Base-by-base conservation (phyloP, 53 echinoderm and acorn worm genomes). In the Paracentrotus lividus region DNA sequence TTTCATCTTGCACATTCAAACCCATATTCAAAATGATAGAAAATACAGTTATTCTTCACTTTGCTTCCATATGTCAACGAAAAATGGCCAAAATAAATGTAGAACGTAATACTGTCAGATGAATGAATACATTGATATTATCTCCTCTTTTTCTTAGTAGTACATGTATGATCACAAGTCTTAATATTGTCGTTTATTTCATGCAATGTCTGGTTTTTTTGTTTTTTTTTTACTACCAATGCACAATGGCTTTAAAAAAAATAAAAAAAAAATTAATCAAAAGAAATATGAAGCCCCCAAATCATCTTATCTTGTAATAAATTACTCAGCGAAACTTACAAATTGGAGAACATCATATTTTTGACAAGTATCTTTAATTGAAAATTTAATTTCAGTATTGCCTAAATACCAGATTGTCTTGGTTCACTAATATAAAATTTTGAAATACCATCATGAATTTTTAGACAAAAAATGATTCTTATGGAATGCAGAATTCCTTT, bases 401-500 rank as follows among this genome's bases (percentile, higher is more conserved):
- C 47, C 45, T n/a, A 81, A 42, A 81, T 77, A 45, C 49, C 47
- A 49, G 81, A 81, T 81, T 26, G 81, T 81, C 81, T 12, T 45
- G 2, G 18, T 81, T 44, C 26, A 76, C 38, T 81, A 26, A 47
- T 23, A 81, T 2, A 78, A 20, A 45, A 81, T 26, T 20, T 36
- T 81, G 45, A 18, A 47, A 81, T 45, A 45, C 44, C 20, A 45
- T 78, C n/a, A 13, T n/a, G 9, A 45, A 44, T 81, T 81, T 81
- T 47, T n/a, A n/a, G n/a, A 67, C 8, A 81, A 8, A 81, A 81
- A 81, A 47, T 47, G 44, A 9, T 27, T 81, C 21, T 86, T 21
- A 21, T 92, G 92, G 92, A 92, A 92, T 92, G 92, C 92, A 92
- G 81, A 92, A 77, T 78, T 92, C 58, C 43, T 78, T 42, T 78